These are phyloP conservation scores for Trochalopteron elliotii DNA, from an alignment of 2,113 vertebrate genomes.

Conservation along the genomic window DNA sequence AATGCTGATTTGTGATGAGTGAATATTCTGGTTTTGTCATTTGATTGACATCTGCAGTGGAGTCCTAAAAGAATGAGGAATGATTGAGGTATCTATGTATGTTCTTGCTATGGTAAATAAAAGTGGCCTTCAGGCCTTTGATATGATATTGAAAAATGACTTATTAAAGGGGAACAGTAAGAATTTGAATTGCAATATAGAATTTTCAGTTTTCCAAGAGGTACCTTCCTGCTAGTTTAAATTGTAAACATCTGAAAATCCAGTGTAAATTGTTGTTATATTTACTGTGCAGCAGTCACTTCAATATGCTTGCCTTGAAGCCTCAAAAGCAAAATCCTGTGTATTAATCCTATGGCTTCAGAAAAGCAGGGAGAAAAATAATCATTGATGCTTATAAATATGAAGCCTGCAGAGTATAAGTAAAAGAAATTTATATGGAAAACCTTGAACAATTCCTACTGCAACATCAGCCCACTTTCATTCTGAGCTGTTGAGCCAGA, in stretches of 20 bases:
- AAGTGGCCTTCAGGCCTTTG: background rate
- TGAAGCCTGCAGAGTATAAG: slow-evolving; percentile 25
- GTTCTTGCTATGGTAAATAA: background rate
- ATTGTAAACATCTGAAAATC: slow-evolving; percentile 14
- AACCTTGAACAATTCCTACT: slow-evolving; percentile 56
- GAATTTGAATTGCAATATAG: background rate
- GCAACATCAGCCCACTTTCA: slow-evolving; percentile 26
- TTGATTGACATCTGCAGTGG: background rate
- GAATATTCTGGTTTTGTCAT: background rate
- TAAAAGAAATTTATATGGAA: slow-evolving; percentile 54
- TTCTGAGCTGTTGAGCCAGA: slow-evolving; percentile 46
- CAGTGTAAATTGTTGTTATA: background rate
- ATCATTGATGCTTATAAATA: slow-evolving; percentile 42
- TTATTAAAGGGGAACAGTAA: background rate
- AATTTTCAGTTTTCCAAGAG: slow-evolving; percentile 11
- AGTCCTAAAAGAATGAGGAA: background rate
- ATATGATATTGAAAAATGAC: background rate
- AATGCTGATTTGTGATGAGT: background rate
- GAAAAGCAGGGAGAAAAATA: slow-evolving; percentile 34
- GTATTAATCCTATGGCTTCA: slow-evolving; percentile 10
- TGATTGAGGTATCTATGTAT: background rate
- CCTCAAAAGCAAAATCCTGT: slow-evolving; percentile 20
- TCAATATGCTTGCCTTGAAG: slow-evolving; percentile 36
- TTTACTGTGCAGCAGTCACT: background rate
- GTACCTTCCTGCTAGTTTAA: background rate